A percentile compares a stretch with the other conserved stretches of the same genome.
phyloP scores from a whole-genome alignment of 1,140 invertebrate species.

The Danaus melanippus region DNA sequence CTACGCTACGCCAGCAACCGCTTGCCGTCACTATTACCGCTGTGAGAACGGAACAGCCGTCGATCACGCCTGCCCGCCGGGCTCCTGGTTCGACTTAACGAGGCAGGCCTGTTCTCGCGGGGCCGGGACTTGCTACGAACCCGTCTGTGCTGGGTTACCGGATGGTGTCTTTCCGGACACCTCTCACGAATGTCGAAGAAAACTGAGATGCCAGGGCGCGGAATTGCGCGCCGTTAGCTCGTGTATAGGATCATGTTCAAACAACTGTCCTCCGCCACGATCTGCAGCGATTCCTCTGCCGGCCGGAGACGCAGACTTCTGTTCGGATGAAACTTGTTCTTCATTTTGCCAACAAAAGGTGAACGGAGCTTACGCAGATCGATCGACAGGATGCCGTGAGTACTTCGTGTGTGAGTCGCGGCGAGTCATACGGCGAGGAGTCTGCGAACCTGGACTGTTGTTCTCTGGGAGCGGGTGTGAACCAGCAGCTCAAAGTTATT shows the following conservation, averaged over 20 bases:
- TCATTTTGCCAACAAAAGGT: slow-evolving; percentile 59
- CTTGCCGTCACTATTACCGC: slow-evolving; percentile 67
- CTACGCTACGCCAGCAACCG: slow-evolving; percentile 71
- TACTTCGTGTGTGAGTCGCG: slow-evolving; percentile 73
- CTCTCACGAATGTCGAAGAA: slow-evolving; percentile 52
- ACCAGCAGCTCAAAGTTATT: slow-evolving; percentile 41
- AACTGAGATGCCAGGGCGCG: slow-evolving; percentile 38
- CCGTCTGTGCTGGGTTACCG: slow-evolving; percentile 52
- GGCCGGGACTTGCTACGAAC: slow-evolving; percentile 59
- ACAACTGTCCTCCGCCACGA: slow-evolving; percentile 44
- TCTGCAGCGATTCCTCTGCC: slow-evolving; percentile 45
- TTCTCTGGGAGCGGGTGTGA: slow-evolving; percentile 64
- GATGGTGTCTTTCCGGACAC: slow-evolving; percentile 59
- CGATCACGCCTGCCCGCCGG: slow-evolving; percentile 52
- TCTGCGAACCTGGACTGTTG: slow-evolving; percentile 64
- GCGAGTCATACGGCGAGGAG: slow-evolving; percentile 57
- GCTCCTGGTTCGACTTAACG: slow-evolving; percentile 73
- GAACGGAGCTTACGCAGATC: slow-evolving; percentile 75
- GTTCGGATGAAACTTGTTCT: slow-evolving; percentile 55
- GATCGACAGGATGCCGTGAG: slow-evolving; percentile 71
- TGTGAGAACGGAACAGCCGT: slow-evolving; percentile 67
- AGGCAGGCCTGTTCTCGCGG: slow-evolving; percentile 57
- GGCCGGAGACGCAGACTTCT: slow-evolving; percentile 57
- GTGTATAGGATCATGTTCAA: slow-evolving; percentile 36
- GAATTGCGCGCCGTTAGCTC: slow-evolving; percentile 42